Base-by-base conservation (phyloP, 1,140 invertebrate genomes). In the Mesaphorura yosii region DNA sequence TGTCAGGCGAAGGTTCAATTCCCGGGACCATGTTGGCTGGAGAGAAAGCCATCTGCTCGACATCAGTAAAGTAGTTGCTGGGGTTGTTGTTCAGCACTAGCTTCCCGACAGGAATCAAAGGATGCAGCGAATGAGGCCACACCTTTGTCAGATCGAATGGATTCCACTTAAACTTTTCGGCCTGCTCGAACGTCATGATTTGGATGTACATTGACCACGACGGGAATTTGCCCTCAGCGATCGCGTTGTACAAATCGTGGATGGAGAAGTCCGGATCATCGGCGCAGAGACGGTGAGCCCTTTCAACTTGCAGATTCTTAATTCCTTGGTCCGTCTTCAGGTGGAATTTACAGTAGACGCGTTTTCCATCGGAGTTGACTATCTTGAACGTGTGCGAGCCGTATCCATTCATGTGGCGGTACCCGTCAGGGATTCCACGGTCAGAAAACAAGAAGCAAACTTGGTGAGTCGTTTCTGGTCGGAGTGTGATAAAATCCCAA, bases 231-330 rank as follows among this genome's bases (percentile, higher is more conserved):
- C 78, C 79, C 29, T 67, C 70, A 25, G 71, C 75, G 59, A 88
- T 88, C 38, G 79, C 74, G 66, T 83, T 83, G 66, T 81, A 86
- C 15, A 88, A 70, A 68, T 87, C 83, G 51, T 76, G 67, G n/a
- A 76, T 78, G 27, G 76, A 71, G 65, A 84, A 87, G 67, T 88
- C 86, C 6, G 84, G 81, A 69, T 87, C 79, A 56, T 66, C 63
- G 1, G 73, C 78, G 4, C 74, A 68, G 27, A 87, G 68, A 51
- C 74, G 66, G 22, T 65, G 70, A 0, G 83, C 85, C 61, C 75
- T 64, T 28, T 77, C 72, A 5, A 75, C 68, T 40, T 65, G 63
- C 34, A 87, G 68, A 67, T 73, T 75, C 62, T 78, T 78, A 20
- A 86, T 82, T 19, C 82, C 83, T 68, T 83, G 81, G 64, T 82